Evolutionary conservation across 2,888 invertebrate species (phyloP), one percentile per base, ranked within the genome.

Genomic region (Hirtodrosophila trivittata): DNA sequence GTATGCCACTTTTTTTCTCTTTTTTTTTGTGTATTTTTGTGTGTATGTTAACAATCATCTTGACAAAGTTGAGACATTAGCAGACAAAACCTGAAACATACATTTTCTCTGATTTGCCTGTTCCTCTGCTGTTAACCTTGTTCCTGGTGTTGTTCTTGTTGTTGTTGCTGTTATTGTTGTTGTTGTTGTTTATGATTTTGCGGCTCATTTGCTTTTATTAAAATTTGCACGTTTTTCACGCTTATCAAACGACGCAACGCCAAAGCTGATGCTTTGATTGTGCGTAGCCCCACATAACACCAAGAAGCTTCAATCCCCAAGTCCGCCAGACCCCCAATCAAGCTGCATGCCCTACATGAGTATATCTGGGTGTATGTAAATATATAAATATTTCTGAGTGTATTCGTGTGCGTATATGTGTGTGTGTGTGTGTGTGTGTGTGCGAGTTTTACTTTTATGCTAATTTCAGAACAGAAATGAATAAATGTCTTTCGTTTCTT

Each of bases 121-220:
- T 16, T 8, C 14, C 30, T 16, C 30, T 30, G 28, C 10, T 66
- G 25, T 18, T 45, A 5, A 47, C 43, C 38, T 43, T 12, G 16
- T 25, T 10, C 16, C 18, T 12, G 25, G 16, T 68, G 12, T 41
- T 66, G 28, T 38, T 45, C 13, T 5, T 25, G 21, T 28, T 50
- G 26, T n/a, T 41, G 13, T 21, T 43, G 30, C 5, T 52, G 16
- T n/a, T 54, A 16, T 10, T 60, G 37, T 8, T 56, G 28, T 35
- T 59, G 41, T 25, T 62, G 72, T 50, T 50, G 66, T 78, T 74
- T 81, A 82, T 84, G 85, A 84, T 80, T 80, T 80, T 81, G 72
- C 75, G 85, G 78, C 85, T 84, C 80, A 80, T 84, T 80, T 80
- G 85, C 55, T 80, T 80, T 80, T 80, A 80, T 82, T 77, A 77